Base-by-base conservation (phyloP, 92 coral and sea anemone species). In the Bergia sp. region DNA sequence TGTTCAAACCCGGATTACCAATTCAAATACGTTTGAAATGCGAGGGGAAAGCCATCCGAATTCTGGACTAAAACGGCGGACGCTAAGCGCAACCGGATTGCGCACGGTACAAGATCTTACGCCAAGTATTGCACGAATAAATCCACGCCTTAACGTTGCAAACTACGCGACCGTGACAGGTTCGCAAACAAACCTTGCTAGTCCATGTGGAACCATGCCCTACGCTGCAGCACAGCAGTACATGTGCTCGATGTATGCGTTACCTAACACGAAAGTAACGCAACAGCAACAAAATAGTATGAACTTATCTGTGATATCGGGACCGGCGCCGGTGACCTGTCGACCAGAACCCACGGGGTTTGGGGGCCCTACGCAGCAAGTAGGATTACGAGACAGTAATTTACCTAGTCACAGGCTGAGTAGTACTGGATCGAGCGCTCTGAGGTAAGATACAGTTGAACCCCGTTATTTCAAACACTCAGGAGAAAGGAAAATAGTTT, bases 271-370 rank as follows among this genome's bases (percentile, higher is more conserved):
- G 71, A 97, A 97, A 73, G 97, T 95, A 76, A 92, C 98, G 40
- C 96, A 96, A 36, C 97, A 92, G 66, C 91, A 88, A n/a, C 96
- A 93, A 75, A 90, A 85, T 29, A 89, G 88, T 64, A 80, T 95
- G 92, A 95, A 92, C 64, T 90, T 97, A 65, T 96, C 97, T 71
- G 99, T 97, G 57, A 97, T 97, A 55, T 94, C 99, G 10, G 99
- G 99, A n/a, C 99, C 99, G 7, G 99, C 99, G 12, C 99, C 99
- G 11, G 94, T 97, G 37, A 89, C 87, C 64, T 91, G 96, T 53
- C 91, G 98, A 86, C 65, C 96, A 4, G 94, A 93, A 72, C 86
- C 92, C 36, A 41, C 87, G 36, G 77, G 86, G 67, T 65, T 71
- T 18, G 89, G 42, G 37, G 76, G 73, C 20, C 29, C 82, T 4